Conservation (phyloP, 1,140 invertebrate species). For the Idris sp. region DNA sequence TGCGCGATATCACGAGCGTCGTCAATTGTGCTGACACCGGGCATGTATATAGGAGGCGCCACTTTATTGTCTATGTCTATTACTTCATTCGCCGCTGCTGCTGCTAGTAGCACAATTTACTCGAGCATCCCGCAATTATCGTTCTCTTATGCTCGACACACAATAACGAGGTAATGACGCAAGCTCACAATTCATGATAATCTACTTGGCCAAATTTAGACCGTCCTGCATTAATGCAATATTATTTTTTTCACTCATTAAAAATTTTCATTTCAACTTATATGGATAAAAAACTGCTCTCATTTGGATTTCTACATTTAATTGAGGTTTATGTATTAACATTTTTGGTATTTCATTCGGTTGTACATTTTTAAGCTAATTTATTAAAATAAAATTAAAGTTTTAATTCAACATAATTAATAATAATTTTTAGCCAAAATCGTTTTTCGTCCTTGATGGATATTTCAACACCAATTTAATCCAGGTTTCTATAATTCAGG, state of each 20-base stretch:
- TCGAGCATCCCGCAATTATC: slow-evolving; percentile 50
- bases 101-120: slow-evolving; percentile 48
- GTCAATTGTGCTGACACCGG: slow-evolving; percentile 39
- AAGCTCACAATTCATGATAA: slow-evolving; percentile 39
- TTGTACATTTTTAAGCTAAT: too few species aligned
- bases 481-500: too few species aligned
- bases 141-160: slow-evolving; percentile 48
- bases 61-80: slow-evolving; percentile 53
- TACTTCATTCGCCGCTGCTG: slow-evolving; percentile 37
- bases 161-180: slow-evolving; percentile 50
- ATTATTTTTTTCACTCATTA: slow-evolving; percentile 26
- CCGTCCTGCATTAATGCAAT: slow-evolving; percentile 23
- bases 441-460: slow-evolving; percentile 20
- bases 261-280: too few species aligned
- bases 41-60: slow-evolving; percentile 34
- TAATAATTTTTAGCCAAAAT: not conserved
- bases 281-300: too few species aligned
- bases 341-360: too few species aligned
- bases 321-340: too few species aligned
- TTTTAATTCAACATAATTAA: too few species aligned
- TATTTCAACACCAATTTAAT: too few species aligned
- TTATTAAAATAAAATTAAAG: too few species aligned
- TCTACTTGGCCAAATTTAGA: slow-evolving; percentile 47
- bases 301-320: too few species aligned
- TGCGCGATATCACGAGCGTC: slow-evolving; percentile 40